phyloP scores from a whole-genome alignment of 2,113 vertebrate species.

The Onychostruthus taczanowskii region DNA sequence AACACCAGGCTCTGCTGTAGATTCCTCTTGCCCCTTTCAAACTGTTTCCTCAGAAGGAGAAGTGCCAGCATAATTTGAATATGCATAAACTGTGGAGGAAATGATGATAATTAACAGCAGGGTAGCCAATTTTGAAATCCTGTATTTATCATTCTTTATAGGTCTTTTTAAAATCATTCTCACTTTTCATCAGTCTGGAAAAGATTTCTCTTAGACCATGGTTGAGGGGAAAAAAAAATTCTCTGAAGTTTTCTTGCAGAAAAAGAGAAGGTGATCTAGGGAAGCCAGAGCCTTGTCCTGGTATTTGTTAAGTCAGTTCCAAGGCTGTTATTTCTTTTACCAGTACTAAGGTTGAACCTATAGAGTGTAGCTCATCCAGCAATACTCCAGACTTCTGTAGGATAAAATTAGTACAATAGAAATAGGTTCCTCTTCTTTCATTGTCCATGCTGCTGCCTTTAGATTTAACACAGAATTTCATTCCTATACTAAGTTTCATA shows the following conservation, averaged over 20 bases:
- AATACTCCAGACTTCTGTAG: neutral
- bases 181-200: neutral
- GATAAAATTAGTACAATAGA: neutral
- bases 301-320: neutral
- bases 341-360: neutral
- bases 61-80: constrained; percentile 2
- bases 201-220: neutral
- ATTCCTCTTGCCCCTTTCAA: neutral
- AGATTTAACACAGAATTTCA: neutral
- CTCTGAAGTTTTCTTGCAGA: neutral
- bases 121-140: neutral
- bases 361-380: neutral
- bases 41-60: neutral
- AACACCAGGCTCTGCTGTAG: neutral
- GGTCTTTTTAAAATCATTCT: neutral
- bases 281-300: neutral
- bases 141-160: neutral
- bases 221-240: neutral
- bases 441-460: neutral
- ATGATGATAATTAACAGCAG: constrained; percentile 33
- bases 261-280: neutral
- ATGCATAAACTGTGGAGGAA: constrained; percentile 17
- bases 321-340: neutral
- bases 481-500: neutral
- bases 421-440: neutral